Base-by-base conservation (phyloP, 2,113 vertebrate genomes). In the Egretta garzetta region DNA sequence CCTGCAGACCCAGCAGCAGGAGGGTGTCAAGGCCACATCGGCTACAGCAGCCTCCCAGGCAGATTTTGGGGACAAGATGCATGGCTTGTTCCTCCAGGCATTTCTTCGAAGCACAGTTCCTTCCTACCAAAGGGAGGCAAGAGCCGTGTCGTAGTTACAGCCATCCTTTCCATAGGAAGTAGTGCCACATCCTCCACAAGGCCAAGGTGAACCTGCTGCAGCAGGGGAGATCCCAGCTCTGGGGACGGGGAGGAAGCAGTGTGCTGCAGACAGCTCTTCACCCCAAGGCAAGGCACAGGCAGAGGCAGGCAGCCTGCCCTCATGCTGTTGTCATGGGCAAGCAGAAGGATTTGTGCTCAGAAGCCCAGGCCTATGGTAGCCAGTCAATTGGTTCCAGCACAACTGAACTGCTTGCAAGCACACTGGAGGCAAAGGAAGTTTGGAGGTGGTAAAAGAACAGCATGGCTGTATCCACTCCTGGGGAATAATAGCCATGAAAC, bases 221-320 rank as follows among this genome's bases (percentile, higher is more conserved):
- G 56, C 27, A 10, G 10, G 35, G 24, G 15, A 62, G 60, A 41
- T 24, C 43, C 79, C 50, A 52, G 72, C 35, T 45, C 33, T 49
- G 26, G 27, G 43, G 45, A 32, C 13, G 53, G 22, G n/a, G 66
- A 90, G 56, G 64, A 88, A 82, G 52, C 4, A 1, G 14, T 23
- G 49, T 23, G 58, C 90, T 82, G 67, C 77, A 72, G 90, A 26
- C 86, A 85, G 70, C 60, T 47, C 75, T 74, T 39, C 14, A 33
- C 64, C 60, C 18, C 33, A 5, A 11, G 77, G 73, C 73, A 71
- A 64, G 59, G 81, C 58, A 68, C 5, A 26, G 70, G 89, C 85
- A 80, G 50, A 90, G 58, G 93, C 94, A 94, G 93, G 64, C 58
- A 91, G 81, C 55, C 97, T 95, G 96, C 94, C 83, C 85, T 6